Conservation (phyloP, 2,113 vertebrate genomes). For the Piliocolobus tephrosceles region DNA sequence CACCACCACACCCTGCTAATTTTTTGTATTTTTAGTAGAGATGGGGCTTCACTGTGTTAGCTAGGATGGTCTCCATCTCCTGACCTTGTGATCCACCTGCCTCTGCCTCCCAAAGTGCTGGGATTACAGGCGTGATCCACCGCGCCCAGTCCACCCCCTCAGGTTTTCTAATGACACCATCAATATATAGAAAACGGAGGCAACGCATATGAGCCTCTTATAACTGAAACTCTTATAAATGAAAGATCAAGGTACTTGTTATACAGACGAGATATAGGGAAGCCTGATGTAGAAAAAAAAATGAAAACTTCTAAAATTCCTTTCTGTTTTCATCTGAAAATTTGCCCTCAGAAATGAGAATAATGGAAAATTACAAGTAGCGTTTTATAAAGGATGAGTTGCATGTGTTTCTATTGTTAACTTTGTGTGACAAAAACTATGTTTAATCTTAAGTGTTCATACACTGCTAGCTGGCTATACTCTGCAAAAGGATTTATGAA, state of each 20-base stretch:
- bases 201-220: neutral
- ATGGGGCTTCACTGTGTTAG: too few relatives aligned
- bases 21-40: too few relatives aligned
- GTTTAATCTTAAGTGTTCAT: neutral
- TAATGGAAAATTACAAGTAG: neutral
- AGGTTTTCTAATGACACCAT: neutral
- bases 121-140: too few relatives aligned
- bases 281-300: neutral
- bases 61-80: too few relatives aligned
- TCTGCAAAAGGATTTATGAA: neutral
- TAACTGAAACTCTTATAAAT: neutral
- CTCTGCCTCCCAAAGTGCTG: too few relatives aligned
- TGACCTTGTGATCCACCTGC: too few relatives aligned
- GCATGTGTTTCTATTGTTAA: neutral
- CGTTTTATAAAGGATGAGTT: neutral
- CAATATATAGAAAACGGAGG: neutral
- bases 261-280: neutral
- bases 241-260: neutral
- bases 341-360: neutral
- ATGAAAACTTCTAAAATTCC: neutral
- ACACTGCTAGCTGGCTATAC: neutral
- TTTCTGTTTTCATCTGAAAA: neutral
- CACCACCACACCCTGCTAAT: too few relatives aligned
- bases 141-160: accelerated
- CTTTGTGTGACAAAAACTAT: neutral